A percentile compares a stretch with the other conserved stretches of the same genome.
These are phyloP conservation scores for Creontiades dilutus DNA, from an alignment of 2,888 invertebrate genomes.

Conservation along the genomic window DNA sequence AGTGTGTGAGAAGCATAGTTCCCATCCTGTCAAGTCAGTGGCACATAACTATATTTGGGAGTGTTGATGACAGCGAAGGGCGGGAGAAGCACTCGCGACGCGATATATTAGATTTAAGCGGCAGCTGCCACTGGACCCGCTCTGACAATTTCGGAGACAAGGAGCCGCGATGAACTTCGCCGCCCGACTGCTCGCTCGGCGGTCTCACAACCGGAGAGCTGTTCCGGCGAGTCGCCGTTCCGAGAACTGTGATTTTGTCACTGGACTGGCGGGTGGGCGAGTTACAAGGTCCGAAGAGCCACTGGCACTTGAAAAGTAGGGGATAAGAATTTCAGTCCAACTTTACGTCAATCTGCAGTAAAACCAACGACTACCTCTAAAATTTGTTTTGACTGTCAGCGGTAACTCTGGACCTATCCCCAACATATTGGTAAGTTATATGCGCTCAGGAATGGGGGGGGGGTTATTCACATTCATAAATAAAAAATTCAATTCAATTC, in stretches of 20 bases:
- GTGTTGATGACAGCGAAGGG: neutral
- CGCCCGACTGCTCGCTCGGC: conserved; percentile 12
- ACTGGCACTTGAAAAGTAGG: too few relatives aligned
- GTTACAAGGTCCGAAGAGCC: neutral
- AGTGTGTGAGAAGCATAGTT: conserved; percentile 5
- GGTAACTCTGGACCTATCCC: too few relatives aligned
- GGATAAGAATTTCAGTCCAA: too few relatives aligned
- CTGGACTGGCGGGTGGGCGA: neutral
- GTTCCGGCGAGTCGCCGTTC: neutral
- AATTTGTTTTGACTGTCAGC: too few relatives aligned
- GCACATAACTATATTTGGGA: neutral
- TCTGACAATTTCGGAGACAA: neutral
- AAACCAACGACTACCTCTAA: too few relatives aligned
- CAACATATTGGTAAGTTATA: too few relatives aligned
- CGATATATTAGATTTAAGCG: neutral
- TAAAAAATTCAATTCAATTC: too few relatives aligned
- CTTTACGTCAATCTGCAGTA: too few relatives aligned
- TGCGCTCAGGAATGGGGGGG: too few relatives aligned
- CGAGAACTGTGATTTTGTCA: neutral
- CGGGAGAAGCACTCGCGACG: neutral
- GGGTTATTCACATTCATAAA: too few relatives aligned
- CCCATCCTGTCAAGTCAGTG: conserved; percentile 11
- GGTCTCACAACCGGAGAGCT: neutral
- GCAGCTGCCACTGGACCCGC: conserved; percentile 1
- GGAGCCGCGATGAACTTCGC: neutral